phyloP scores from a whole-genome alignment of 2,113 vertebrate genomes.

The Melanerpes formicivorus region DNA sequence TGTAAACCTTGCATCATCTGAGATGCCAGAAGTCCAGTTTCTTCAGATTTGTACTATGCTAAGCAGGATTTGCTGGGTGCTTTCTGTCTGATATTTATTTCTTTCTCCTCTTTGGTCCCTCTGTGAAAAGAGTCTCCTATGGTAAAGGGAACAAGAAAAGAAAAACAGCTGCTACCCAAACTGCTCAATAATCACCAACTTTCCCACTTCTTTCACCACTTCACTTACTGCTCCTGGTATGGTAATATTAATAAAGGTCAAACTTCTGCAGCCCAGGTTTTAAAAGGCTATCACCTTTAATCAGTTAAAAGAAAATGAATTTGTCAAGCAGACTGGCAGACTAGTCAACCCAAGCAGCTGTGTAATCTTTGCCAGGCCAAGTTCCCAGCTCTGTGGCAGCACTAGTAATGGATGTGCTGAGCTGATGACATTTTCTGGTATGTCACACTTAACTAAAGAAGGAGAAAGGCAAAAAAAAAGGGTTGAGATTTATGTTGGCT shows the following conservation, averaged over 20 bases:
- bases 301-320: slow-evolving; percentile 19
- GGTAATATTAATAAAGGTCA: not conserved
- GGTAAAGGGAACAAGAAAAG: not conserved
- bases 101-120: not conserved
- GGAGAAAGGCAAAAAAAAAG: not conserved
- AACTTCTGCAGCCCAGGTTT: not conserved
- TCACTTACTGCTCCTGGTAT: not conserved
- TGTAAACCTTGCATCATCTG: not conserved
- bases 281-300: not conserved
- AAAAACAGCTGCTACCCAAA: not conserved
- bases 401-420: not conserved
- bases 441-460: slow-evolving; percentile 24
- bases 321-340: not conserved
- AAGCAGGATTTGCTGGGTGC: not conserved
- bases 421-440: not conserved
- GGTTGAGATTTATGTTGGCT: slow-evolving; percentile 23
- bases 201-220: not conserved
- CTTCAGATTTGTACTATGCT: not conserved
- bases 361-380: slow-evolving; percentile 16
- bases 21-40: not conserved
- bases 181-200: not conserved
- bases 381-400: not conserved
- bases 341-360: not conserved
- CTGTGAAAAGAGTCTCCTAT: not conserved
- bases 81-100: not conserved